Evolutionary conservation across 1,140 invertebrate genomes (phyloP).

Genomic region (Micrasema longulum): DNA sequence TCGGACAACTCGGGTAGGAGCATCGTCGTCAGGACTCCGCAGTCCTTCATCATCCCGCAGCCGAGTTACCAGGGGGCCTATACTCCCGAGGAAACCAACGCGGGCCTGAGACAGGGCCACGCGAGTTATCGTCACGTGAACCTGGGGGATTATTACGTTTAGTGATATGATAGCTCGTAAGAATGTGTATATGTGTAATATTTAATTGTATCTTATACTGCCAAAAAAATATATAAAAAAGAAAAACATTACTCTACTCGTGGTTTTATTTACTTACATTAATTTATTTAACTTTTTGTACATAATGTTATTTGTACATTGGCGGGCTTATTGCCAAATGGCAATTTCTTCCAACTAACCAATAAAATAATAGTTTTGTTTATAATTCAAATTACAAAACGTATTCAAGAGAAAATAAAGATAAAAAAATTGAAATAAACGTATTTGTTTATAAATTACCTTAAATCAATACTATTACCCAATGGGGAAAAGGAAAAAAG

Average conservation of each 20-base stretch:
- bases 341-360: no score
- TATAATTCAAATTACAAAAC: no score
- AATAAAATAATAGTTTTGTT: no score
- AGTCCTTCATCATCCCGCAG: conserved; percentile 62
- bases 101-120: conserved; percentile 48
- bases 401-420: no score
- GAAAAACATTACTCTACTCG: conserved; percentile 14
- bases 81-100: conserved; percentile 49
- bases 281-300: no score
- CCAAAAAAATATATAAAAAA: conserved; percentile 38
- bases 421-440: no score
- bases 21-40: conserved; percentile 63
- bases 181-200: conserved; percentile 35
- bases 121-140: conserved; percentile 46
- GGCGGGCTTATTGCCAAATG: no score
- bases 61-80: conserved; percentile 43
- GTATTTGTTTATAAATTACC: no score
- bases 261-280: no score
- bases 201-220: conserved; percentile 36
- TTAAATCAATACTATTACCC: no score
- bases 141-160: conserved; percentile 45
- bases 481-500: no score
- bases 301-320: no score
- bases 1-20: conserved; percentile 58
- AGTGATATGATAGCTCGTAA: conserved; percentile 26